These are phyloP conservation scores for Limonius californicus DNA, from an alignment of 1,140 invertebrate species.

Conservation along the genomic window DNA sequence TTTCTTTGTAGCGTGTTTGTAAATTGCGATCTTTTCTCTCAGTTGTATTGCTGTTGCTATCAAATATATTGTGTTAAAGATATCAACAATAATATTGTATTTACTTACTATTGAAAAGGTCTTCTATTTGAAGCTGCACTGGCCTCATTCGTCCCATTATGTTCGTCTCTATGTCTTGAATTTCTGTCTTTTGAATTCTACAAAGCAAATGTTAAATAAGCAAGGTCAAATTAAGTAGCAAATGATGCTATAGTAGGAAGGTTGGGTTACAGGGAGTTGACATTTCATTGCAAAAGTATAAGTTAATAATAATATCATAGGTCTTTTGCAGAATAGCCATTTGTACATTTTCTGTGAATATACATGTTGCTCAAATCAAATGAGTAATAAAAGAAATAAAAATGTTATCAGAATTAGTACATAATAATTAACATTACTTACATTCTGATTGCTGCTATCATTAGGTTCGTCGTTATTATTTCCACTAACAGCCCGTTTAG, in stretches of 20 bases:
- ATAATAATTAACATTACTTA: conserved; percentile 27
- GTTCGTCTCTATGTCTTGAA: conserved; percentile 38
- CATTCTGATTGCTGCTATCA: conserved; percentile 35
- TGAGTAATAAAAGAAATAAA: conserved; percentile 7
- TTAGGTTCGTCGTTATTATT: conserved; percentile 40
- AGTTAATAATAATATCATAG: no score
- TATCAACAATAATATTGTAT: no score
- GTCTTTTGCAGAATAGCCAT: no score
- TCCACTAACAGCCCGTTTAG: conserved; percentile 37
- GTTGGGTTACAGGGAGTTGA: no score
- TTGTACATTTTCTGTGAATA: no score
- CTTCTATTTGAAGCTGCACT: conserved; percentile 32
- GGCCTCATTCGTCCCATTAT: conserved; percentile 34
- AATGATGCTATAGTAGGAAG: no score
- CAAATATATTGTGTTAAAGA: background rate
- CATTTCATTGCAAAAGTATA: no score
- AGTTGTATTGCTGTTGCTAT: background rate
- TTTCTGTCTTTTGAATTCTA: conserved; percentile 25
- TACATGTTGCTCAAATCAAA: no score
- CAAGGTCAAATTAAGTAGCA: no score
- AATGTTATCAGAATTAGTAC: background rate
- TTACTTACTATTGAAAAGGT: conserved; percentile 38
- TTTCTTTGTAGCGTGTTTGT: conserved; percentile 37
- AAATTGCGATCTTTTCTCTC: conserved; percentile 11
- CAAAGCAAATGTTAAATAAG: conserved; percentile 16